phyloP scores from a whole-genome alignment of 2,888 invertebrate species.

The Frankliniella intonsa region DNA sequence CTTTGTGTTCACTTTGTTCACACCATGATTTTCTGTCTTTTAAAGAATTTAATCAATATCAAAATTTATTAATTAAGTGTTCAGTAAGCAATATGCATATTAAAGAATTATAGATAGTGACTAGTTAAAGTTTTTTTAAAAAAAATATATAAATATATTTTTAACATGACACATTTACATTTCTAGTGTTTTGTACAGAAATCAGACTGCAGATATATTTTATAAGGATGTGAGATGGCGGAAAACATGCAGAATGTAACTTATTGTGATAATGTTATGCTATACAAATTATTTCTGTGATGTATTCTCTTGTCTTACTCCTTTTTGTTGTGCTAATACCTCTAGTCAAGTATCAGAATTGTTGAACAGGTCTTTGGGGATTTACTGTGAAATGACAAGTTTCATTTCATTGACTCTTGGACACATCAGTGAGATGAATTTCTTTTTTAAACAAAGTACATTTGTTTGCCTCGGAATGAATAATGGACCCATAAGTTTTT shows the following conservation, averaged over 20 bases:
- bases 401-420: neutral
- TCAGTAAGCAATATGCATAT: slow-evolving; percentile 1
- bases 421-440: neutral
- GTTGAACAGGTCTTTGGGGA: neutral
- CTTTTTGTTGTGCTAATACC: neutral
- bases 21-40: neutral
- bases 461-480: neutral
- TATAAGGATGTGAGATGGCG: slow-evolving; percentile 20
- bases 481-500: too few relatives aligned
- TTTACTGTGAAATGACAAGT: neutral
- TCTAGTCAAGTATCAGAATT: slow-evolving; percentile 20
- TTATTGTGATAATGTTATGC: slow-evolving; percentile 18
- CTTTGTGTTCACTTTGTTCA: slow-evolving; percentile 4
- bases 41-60: neutral
- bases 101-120: neutral
- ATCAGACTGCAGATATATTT: slow-evolving; percentile 10
- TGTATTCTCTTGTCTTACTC: slow-evolving; percentile 25
- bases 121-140: slow-evolving; percentile 2
- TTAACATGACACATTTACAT: slow-evolving; percentile 14
- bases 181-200: slow-evolving; percentile 16
- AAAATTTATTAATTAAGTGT: neutral
- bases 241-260: slow-evolving; percentile 17
- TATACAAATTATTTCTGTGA: slow-evolving; percentile 21
- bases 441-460: neutral
- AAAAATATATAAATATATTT: neutral